Conservation (phyloP, 2,113 vertebrate species). For the Gobio gobio region DNA sequence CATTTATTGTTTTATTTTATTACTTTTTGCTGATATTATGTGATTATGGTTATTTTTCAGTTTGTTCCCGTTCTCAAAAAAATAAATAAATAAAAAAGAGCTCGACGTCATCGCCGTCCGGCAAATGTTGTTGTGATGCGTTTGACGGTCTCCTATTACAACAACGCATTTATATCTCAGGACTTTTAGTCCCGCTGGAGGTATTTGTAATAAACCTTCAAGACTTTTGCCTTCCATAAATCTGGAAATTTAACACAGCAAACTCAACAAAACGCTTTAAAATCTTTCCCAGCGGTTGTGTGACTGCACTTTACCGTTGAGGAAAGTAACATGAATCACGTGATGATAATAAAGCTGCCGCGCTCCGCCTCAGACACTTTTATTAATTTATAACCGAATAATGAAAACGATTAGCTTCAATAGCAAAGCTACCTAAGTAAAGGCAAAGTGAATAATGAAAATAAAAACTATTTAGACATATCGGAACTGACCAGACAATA, state of each 20-base stretch:
- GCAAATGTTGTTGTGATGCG: too few species aligned
- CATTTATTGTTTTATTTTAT: too few species aligned
- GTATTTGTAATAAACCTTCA: background rate
- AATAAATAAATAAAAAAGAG: too few species aligned
- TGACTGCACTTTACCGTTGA: background rate
- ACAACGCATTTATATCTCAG: background rate
- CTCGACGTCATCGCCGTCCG: too few species aligned
- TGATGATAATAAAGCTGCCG: background rate
- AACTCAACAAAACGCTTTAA: background rate
- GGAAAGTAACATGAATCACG: background rate
- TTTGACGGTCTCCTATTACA: too few species aligned
- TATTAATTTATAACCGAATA: background rate
- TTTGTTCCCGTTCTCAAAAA: too few species aligned
- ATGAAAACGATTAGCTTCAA: rapidly evolving
- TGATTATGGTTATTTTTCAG: too few species aligned
- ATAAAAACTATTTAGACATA: background rate
- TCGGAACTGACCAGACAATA: background rate
- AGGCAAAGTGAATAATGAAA: background rate
- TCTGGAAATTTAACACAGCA: background rate
- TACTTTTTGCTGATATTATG: too few species aligned
- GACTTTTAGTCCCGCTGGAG: background rate
- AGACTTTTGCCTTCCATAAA: background rate
- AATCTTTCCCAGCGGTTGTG: background rate
- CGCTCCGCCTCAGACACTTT: background rate
- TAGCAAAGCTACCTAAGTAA: background rate